Conservation (phyloP, 1,140 invertebrate genomes). For the Latrodectus geometricus region DNA sequence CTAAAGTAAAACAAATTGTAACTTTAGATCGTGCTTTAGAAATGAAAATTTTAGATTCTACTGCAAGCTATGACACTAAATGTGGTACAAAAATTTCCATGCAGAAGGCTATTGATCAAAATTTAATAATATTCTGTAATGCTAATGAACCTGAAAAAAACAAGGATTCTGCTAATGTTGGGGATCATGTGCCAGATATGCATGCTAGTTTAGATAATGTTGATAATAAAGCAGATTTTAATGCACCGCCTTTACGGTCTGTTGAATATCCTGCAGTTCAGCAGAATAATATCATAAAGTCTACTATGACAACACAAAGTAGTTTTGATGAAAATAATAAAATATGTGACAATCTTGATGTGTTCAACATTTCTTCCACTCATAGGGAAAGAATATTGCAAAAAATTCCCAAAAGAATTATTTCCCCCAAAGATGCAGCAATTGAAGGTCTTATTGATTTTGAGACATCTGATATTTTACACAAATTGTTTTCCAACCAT, state of each 20-base stretch:
- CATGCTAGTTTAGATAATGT: neutral
- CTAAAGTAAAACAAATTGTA: conserved; percentile 69
- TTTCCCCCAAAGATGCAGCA: conserved; percentile 74
- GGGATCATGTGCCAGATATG: neutral
- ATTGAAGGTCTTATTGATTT: conserved; percentile 81
- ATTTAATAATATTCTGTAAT: conserved; percentile 77
- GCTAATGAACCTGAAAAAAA: too few relatives aligned
- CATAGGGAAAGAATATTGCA: neutral
- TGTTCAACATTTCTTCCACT: neutral
- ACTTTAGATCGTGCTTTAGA: conserved; percentile 84
- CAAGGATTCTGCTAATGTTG: neutral
- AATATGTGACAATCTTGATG: neutral
- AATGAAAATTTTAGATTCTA: conserved; percentile 83
- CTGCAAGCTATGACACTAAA: conserved; percentile 82
- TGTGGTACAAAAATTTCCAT: conserved; percentile 82
- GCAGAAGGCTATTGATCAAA: conserved; percentile 81
- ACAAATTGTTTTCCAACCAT: conserved; percentile 72
- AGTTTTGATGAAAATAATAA: neutral
- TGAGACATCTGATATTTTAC: conserved; percentile 78
- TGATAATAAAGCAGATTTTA: neutral
- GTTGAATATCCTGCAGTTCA: neutral
- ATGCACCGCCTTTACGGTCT: neutral
- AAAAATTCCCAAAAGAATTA: conserved; percentile 41
- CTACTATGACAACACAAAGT: neutral
- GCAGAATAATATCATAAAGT: neutral